Percentiles rank a stretch among this genome's conserved stretches.
These are phyloP conservation scores for Cinclus cinclus DNA, from an alignment of 2,113 vertebrate genomes.

Conservation along the genomic window DNA sequence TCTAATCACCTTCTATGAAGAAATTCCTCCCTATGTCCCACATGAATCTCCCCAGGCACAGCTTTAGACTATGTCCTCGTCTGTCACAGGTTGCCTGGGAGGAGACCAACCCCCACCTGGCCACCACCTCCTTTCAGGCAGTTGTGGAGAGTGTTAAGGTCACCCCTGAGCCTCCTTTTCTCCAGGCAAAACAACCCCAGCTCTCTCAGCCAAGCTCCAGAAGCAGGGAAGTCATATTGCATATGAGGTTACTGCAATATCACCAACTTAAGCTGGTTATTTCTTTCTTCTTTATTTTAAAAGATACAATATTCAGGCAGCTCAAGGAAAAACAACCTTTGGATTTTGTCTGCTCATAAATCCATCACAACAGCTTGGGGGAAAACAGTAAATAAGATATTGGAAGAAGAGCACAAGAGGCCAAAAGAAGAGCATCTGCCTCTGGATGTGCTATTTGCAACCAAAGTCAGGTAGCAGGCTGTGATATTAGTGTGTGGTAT, in stretches of 20 bases:
- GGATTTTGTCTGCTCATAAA: slow-evolving; percentile 53
- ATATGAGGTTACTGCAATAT: background rate
- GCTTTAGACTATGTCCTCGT: background rate
- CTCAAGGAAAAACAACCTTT: slow-evolving; percentile 53
- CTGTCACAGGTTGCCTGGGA: background rate
- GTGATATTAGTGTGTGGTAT: slow-evolving; percentile 60
- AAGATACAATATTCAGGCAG: slow-evolving; percentile 50
- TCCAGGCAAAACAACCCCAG: background rate
- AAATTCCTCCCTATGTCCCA: background rate
- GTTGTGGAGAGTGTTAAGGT: background rate
- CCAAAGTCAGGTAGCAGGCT: slow-evolving; percentile 8
- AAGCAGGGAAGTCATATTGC: background rate
- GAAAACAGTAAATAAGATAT: slow-evolving; percentile 57
- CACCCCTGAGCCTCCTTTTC: background rate
- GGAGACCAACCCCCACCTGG: background rate
- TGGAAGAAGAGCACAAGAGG: slow-evolving; percentile 45
- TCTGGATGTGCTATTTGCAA: slow-evolving; percentile 48
- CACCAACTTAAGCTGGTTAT: slow-evolving; percentile 6
- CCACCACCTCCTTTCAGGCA: background rate
- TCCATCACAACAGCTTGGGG: slow-evolving; percentile 42
- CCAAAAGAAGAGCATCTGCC: slow-evolving; percentile 15
- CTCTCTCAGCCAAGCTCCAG: background rate
- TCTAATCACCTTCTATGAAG: background rate
- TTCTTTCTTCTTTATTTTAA: slow-evolving; percentile 34
- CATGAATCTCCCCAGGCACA: background rate